Evolutionary conservation across 2,113 vertebrate species (phyloP).

Genomic region (Notothenia rossii): DNA sequence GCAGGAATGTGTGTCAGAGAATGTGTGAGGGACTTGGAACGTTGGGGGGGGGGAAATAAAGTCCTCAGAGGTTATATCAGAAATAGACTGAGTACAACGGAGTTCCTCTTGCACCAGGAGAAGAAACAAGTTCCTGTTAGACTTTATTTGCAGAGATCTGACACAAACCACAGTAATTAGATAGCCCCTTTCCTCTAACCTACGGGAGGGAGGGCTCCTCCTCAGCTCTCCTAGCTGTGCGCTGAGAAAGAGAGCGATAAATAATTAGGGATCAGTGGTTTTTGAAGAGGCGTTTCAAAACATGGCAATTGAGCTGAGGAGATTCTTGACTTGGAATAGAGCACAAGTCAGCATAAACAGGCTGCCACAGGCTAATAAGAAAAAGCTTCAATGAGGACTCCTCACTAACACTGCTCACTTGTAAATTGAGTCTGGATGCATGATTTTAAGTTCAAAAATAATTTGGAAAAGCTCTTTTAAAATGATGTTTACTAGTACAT

Average conservation of each 20-base stretch:
- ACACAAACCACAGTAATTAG: constrained; percentile 71
- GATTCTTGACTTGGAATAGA: constrained; percentile 49
- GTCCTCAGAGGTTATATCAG: constrained; percentile 62
- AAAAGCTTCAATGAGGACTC: constrained; percentile 20
- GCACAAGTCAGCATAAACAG: constrained; percentile 63
- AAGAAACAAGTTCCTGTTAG: constrained; percentile 55
- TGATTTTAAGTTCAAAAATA: not conserved
- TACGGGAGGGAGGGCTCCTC: constrained; percentile 54
- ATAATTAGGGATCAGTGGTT: constrained; percentile 58
- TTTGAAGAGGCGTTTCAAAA: constrained; percentile 61
- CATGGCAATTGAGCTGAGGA: constrained; percentile 57
- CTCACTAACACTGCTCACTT: not conserved
- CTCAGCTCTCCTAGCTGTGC: constrained; percentile 42
- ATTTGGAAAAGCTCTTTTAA: no score
- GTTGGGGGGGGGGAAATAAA: constrained; percentile 30
- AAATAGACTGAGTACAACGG: constrained; percentile 61
- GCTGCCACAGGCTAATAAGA: constrained; percentile 32
- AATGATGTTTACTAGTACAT: no score
- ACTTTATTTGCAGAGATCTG: constrained; percentile 72
- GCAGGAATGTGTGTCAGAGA: constrained; percentile 40
- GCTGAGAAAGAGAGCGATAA: constrained; percentile 52
- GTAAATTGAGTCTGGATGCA: constrained; percentile 7
- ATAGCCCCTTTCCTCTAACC: constrained; percentile 51
- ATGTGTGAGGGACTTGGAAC: constrained; percentile 15
- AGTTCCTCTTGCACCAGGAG: constrained; percentile 49